Base-by-base conservation (phyloP, 2,888 invertebrate genomes). In the Saturnia japonica region DNA sequence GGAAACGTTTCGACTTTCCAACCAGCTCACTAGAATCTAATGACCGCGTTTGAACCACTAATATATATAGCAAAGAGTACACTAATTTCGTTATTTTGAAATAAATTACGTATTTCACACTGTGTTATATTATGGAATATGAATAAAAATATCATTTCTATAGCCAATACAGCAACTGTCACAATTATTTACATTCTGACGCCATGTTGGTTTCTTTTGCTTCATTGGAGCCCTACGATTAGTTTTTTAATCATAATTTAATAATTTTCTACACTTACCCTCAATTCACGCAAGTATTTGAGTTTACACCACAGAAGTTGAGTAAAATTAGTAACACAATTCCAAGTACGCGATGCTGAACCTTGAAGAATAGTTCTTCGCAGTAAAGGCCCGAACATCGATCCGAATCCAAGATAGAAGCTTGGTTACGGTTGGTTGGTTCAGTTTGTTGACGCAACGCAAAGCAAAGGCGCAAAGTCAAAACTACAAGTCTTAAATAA, bases 271-370 rank as follows among this genome's bases (percentile, higher is more conserved):
- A 72, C 77, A 93, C 94, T 94, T 90, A 94, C 94, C 93, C 91
- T 94, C 80, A 93, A 83, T 78, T 92, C 93, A 85, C 94, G 87
- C 85, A 94, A 85, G 84, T 93, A 89, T 89, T 91, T 93, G 84
- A 95, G 89, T 94, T 95, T 95, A 89, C 93, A 95, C 95, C 96
- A 95, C 89, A 95, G 88, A 78, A 91, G 88, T 88, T 94, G 94
- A 80, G 95, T 95, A 81, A 95, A 94, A 91, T 94, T 94, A 81
- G 94, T 91, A 84, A 95, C 88, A 87, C 95, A 95, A 93, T 95
- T 95, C 96, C 96, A 96, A 95, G 96, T 96, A 91, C 95, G 95
- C 82, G 95, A 93, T 85, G 95, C 96, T 88, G 96, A 95, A 91
- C 95, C 95, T 94, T 95, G 95, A 94, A 96, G 92, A 91, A 95